phyloP scores from a whole-genome alignment of 2,888 invertebrate genomes.

The Zygogramma bicolorata region DNA sequence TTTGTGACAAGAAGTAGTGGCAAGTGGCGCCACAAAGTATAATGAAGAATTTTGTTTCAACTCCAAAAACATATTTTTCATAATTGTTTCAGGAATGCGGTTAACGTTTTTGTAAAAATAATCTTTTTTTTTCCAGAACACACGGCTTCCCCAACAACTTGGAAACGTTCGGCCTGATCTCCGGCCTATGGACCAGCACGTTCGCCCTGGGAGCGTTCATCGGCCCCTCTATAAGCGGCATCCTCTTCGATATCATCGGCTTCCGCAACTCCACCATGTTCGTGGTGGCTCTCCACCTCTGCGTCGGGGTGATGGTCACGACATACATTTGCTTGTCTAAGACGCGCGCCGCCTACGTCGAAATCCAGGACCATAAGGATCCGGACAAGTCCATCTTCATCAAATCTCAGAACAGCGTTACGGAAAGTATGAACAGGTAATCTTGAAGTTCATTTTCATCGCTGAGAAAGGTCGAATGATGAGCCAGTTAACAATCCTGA shows the following conservation, averaged over 20 bases:
- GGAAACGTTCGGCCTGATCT: constrained; percentile 90
- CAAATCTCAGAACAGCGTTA: constrained; percentile 54
- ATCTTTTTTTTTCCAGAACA: constrained; percentile 67
- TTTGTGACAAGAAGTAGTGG: too few species aligned
- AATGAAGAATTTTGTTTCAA: too few species aligned
- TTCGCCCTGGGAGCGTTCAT: constrained; percentile 91
- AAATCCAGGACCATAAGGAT: constrained; percentile 70
- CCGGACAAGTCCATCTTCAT: constrained; percentile 61
- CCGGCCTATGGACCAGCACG: constrained; percentile 91
- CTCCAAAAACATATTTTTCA: too few species aligned
- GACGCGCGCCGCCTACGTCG: constrained; percentile 58
- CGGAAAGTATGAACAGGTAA: constrained; percentile 63
- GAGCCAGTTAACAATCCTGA: too few species aligned
- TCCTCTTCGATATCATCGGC: constrained; percentile 79
- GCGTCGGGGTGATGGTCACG: constrained; percentile 70
- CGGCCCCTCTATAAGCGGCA: constrained; percentile 82
- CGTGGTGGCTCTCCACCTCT: constrained; percentile 74
- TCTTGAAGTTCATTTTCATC: neutral
- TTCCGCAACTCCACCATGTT: constrained; percentile 80
- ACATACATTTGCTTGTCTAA: constrained; percentile 66
- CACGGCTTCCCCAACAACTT: constrained; percentile 85
- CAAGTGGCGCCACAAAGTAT: too few species aligned
- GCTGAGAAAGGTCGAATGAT: too few species aligned
- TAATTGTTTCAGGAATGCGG: too few species aligned
- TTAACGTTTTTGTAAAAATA: too few species aligned